Conservation (phyloP, 2,888 invertebrate genomes). For the Eumerus sabulonum region DNA sequence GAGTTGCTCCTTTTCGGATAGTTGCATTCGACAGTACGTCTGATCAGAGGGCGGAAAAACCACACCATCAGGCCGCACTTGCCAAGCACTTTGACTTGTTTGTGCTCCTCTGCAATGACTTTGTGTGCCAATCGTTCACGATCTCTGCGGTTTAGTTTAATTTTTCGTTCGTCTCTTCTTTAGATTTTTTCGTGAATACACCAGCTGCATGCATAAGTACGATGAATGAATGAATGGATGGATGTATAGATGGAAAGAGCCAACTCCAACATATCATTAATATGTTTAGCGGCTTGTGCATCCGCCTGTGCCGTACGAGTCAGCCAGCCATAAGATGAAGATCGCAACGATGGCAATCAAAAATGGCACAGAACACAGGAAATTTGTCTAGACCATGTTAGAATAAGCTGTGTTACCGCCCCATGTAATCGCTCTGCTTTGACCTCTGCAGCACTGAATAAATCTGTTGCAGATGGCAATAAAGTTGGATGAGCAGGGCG, state of each 20-base stretch:
- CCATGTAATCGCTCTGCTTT: conserved; percentile 35
- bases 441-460: conserved; percentile 50
- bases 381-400: conserved; percentile 61
- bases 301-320: conserved; percentile 41
- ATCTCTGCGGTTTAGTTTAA: conserved; percentile 42
- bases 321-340: too few species aligned
- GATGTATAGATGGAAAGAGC: background rate
- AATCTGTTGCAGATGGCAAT: background rate
- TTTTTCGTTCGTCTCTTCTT: conserved; percentile 10
- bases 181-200: conserved; percentile 39
- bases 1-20: conserved; percentile 9
- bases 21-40: conserved; percentile 48
- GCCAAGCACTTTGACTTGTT: conserved; percentile 3
- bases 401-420: conserved; percentile 44
- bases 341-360: conserved; percentile 34
- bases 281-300: conserved; percentile 66
- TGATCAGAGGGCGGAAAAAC: conserved; percentile 42
- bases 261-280: conserved; percentile 61
- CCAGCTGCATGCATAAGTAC: conserved; percentile 63
- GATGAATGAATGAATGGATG: background rate
- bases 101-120: conserved; percentile 7
- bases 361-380: conserved; percentile 60
- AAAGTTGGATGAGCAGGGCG: too few species aligned
- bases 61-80: conserved; percentile 64
- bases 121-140: conserved; percentile 61